These are phyloP conservation scores for Peromyscus eremicus DNA, from an alignment of 2,797 vertebrate species.

Conservation along the genomic window DNA sequence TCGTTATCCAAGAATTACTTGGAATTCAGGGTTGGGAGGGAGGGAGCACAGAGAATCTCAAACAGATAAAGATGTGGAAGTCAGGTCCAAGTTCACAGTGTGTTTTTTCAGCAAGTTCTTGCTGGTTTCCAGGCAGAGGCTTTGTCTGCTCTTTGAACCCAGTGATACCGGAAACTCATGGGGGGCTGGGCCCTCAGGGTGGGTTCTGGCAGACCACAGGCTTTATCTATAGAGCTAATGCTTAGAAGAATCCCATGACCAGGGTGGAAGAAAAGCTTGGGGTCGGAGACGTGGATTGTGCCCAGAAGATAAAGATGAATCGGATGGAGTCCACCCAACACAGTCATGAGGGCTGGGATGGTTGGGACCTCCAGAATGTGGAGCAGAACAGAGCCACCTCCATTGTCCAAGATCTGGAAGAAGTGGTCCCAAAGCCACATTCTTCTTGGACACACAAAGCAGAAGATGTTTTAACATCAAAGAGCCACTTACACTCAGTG, in stretches of 20 bases:
- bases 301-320: background rate
- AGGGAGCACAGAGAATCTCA: background rate
- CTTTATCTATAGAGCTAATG: background rate
- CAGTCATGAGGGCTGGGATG: accelerated
- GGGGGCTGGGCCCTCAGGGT: background rate
- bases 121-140: background rate
- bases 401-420: background rate
- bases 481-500: background rate
- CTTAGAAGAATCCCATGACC: background rate
- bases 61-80: conserved; percentile 1
- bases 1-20: background rate
- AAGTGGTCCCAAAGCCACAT: background rate
- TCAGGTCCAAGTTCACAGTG: background rate
- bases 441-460: background rate
- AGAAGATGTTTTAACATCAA: background rate
- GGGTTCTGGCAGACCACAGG: background rate
- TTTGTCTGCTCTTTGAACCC: background rate
- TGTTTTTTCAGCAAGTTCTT: background rate
- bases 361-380: accelerated
- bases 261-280: background rate
- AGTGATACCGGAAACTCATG: background rate
- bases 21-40: conserved; percentile 6
- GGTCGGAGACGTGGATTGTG: background rate
- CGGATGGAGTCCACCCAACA: accelerated
- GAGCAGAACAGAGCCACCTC: background rate